A percentile compares a stretch with the other conserved stretches of the same genome.
These are phyloP conservation scores for Capitella teleta DNA, from an alignment of 1,140 invertebrate species.

Conservation along the genomic window DNA sequence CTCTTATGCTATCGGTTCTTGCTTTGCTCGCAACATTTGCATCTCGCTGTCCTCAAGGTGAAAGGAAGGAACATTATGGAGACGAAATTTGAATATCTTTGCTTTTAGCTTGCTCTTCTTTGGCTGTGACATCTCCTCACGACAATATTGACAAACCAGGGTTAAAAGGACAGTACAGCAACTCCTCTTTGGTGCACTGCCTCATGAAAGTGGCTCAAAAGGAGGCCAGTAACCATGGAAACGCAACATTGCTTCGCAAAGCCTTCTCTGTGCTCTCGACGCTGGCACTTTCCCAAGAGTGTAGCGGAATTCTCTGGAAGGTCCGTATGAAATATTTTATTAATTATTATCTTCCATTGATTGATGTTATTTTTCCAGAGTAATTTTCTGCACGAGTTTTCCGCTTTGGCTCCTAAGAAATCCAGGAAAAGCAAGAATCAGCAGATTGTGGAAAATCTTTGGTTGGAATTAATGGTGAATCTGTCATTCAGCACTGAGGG, in stretches of 20 bases:
- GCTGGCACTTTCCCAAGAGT: conserved; percentile 27
- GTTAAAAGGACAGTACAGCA: conserved; percentile 14
- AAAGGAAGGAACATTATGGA: no score
- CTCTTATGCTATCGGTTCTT: conserved; percentile 22
- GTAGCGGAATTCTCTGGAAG: conserved; percentile 36
- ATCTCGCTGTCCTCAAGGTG: conserved; percentile 29
- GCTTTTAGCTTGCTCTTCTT: no score
- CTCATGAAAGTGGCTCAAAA: conserved; percentile 23
- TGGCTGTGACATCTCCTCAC: neutral
- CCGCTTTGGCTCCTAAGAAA: conserved; percentile 26
- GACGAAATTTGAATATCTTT: no score
- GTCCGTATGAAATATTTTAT: no score
- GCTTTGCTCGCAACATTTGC: conserved; percentile 25
- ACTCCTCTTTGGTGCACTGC: conserved; percentile 28
- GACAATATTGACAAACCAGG: neutral
- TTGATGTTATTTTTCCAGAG: conserved; percentile 18
- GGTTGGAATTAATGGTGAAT: conserved; percentile 32
- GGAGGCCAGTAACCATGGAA: conserved; percentile 9
- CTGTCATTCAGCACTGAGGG: conserved; percentile 38
- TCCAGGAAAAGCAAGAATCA: conserved; percentile 20
- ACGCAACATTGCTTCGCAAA: neutral
- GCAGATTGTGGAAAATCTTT: conserved; percentile 21
- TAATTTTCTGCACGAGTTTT: conserved; percentile 33
- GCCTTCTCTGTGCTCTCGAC: conserved; percentile 23
- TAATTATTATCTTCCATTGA: no score